Conservation (phyloP, 2,113 vertebrate genomes). For the Calidris pugnax region DNA sequence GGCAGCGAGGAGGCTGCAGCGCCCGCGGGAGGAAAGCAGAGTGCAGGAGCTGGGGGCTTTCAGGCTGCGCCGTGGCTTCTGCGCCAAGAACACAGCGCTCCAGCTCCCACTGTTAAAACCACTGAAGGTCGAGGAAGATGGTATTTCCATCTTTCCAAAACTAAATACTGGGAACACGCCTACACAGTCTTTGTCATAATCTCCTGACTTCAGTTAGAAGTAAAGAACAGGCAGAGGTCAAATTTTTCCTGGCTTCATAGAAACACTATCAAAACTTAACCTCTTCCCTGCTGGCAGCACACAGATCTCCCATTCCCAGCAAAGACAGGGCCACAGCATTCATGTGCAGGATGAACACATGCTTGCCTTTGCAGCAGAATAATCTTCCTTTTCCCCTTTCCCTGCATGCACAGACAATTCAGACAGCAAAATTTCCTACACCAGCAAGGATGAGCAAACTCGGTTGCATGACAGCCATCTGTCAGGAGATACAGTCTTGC, state of each 20-base stretch:
- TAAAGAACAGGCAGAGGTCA: slow-evolving; percentile 41
- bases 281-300: background rate
- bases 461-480: background rate
- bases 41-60: background rate
- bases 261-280: slow-evolving; percentile 38
- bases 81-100: background rate
- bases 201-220: slow-evolving; percentile 46
- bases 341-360: background rate
- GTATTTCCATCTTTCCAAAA: slow-evolving; percentile 72
- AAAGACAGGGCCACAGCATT: background rate
- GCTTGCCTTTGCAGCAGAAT: background rate
- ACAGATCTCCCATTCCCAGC: background rate
- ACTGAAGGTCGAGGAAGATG: slow-evolving; percentile 41
- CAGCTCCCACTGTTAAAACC: background rate
- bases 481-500: background rate
- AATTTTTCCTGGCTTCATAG: slow-evolving; percentile 58
- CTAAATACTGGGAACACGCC: slow-evolving; percentile 48
- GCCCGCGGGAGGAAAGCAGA: background rate
- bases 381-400: background rate
- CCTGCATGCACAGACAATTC: background rate
- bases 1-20: background rate
- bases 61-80: background rate
- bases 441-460: background rate
- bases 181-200: slow-evolving; percentile 67
- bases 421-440: background rate